Evolutionary conservation across 2,113 vertebrate species (phyloP).

Genomic region (Tachysurus fulvidraco): DNA sequence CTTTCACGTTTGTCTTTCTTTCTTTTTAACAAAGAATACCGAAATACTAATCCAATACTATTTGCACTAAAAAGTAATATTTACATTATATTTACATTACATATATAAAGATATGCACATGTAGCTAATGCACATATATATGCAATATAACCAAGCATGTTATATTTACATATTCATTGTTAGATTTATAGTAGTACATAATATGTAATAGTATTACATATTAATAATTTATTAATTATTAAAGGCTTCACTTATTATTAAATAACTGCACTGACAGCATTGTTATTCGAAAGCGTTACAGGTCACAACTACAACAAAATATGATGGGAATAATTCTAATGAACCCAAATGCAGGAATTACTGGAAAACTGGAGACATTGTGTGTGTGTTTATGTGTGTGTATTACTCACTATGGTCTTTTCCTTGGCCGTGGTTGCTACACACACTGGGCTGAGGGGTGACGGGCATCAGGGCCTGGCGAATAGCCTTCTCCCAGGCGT

Average conservation of each 20-base stretch:
- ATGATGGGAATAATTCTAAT: background rate
- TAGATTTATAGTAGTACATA: background rate
- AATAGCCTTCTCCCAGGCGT: slow-evolving; percentile 97
- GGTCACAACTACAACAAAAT: background rate
- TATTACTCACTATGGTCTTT: slow-evolving; percentile 94
- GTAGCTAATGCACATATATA: background rate
- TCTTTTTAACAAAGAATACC: background rate
- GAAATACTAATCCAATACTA: background rate
- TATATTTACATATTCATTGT: background rate
- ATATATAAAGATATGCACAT: background rate
- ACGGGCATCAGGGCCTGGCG: slow-evolving; percentile 98
- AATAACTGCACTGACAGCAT: background rate
- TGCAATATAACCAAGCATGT: background rate
- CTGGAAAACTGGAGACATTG: background rate
- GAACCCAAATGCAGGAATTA: background rate
- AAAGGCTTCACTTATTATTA: background rate
- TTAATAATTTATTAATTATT: background rate
- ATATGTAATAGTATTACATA: background rate
- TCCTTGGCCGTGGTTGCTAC: slow-evolving; percentile 83
- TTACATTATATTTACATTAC: background rate
- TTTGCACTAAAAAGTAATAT: background rate
- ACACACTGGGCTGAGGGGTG: slow-evolving; percentile 90
- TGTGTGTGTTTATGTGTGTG: background rate
- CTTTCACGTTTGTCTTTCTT: background rate
- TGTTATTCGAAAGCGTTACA: background rate